Conservation (phyloP, 30 jellyfish, hydroid and myxozoan genomes). For the Turritopsis dohrnii region DNA sequence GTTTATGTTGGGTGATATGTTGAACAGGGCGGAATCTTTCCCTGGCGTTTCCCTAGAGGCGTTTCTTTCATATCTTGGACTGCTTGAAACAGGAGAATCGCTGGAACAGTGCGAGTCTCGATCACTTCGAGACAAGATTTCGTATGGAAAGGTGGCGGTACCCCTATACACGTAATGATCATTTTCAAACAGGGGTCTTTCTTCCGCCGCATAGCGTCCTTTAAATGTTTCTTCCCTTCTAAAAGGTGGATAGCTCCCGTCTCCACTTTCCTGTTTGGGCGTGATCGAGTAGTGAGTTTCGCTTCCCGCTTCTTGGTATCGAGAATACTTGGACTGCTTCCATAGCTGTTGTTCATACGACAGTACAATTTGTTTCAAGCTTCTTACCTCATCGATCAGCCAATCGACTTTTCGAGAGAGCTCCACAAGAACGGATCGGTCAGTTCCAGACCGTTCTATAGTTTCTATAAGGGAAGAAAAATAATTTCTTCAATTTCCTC, state of each 20-base stretch:
- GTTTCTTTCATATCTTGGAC: not conserved
- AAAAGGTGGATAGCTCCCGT: not conserved
- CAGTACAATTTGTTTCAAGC: conserved; percentile 2
- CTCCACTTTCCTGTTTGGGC: not conserved
- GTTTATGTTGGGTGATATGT: conserved; percentile 27
- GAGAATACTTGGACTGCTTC: not conserved
- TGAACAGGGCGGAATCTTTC: not conserved
- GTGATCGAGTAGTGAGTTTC: not conserved
- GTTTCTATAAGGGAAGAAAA: not conserved
- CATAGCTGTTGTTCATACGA: conserved; percentile 3
- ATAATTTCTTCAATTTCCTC: no score
- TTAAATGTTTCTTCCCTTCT: no score
- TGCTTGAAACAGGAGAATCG: conserved; percentile 5
- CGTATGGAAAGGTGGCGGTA: conserved; percentile 3
- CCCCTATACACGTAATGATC: not conserved
- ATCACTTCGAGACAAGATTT: not conserved
- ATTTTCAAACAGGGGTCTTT: not conserved
- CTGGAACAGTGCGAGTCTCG: conserved; percentile 18
- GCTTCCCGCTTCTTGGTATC: not conserved
- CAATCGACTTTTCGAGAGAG: conserved; percentile 33
- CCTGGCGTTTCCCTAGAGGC: not conserved
- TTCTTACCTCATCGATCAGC: conserved; percentile 26
- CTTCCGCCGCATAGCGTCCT: not conserved
- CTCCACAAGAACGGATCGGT: conserved; percentile 10
- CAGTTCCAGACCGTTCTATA: not conserved